Evolutionary conservation across 1,140 invertebrate genomes (phyloP).

Genomic region (Drosophila parvula): DNA sequence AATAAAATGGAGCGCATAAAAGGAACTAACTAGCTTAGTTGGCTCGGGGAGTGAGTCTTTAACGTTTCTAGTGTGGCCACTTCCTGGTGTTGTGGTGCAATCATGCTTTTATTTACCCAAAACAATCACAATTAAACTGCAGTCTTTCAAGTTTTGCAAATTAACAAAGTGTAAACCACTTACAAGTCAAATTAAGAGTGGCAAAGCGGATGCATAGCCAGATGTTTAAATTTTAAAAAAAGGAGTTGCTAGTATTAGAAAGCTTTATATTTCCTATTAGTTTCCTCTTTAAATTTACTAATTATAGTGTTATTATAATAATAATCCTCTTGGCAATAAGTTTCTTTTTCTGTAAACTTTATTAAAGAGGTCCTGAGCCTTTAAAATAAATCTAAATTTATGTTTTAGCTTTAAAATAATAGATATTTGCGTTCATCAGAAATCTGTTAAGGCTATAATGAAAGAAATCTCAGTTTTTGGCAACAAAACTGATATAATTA

Average conservation of each 20-base stretch:
- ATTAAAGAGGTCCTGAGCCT: background rate
- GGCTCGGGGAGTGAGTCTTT: slow-evolving; percentile 5
- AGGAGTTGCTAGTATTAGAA: background rate
- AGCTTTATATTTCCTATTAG: background rate
- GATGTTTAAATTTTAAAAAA: slow-evolving; percentile 7
- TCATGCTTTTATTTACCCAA: slow-evolving; percentile 24
- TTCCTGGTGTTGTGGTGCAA: slow-evolving; percentile 20
- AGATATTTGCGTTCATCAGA: background rate
- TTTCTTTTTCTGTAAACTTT: background rate
- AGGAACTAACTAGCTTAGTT: slow-evolving; percentile 9
- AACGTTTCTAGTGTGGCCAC: background rate
- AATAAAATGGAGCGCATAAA: slow-evolving; percentile 15
- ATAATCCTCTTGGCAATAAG: background rate
- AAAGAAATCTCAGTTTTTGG: background rate
- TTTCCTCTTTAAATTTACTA: background rate
- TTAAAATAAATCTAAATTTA: background rate
- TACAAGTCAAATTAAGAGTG: slow-evolving; percentile 1
- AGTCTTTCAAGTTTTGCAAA: slow-evolving; percentile 16
- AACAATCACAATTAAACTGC: slow-evolving; percentile 11
- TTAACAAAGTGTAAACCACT: slow-evolving; percentile 2
- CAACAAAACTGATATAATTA: background rate
- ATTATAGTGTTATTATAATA: background rate
- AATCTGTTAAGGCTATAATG: background rate
- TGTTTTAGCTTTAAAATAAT: background rate
- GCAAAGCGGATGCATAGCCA: background rate